These are phyloP conservation scores for Centropus bengalensis DNA, from an alignment of 2,113 vertebrate genomes.

Conservation along the genomic window DNA sequence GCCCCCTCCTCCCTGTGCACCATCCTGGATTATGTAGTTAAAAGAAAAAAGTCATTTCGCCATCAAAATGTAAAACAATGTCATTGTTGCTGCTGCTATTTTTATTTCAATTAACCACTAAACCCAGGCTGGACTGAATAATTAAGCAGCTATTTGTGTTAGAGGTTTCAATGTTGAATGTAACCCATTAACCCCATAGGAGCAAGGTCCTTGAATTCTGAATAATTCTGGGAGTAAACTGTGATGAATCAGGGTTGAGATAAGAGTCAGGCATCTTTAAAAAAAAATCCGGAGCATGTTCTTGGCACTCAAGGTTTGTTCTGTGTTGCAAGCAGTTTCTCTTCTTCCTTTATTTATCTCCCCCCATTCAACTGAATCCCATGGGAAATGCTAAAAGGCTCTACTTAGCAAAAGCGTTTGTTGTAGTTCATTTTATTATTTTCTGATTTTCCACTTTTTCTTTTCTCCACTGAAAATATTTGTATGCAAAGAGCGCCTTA, in stretches of 20 bases:
- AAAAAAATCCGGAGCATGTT: background rate
- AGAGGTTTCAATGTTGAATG: background rate
- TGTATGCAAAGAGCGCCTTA: background rate
- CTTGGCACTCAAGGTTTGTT: background rate
- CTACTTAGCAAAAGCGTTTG: background rate
- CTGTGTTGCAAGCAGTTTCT: conserved; percentile 4
- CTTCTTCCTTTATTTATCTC: background rate
- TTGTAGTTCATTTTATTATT: background rate
- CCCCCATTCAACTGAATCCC: background rate
- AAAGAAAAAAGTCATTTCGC: background rate
- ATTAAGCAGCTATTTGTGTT: conserved; percentile 41
- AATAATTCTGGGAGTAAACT: conserved; percentile 34
- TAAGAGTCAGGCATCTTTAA: conserved; percentile 16
- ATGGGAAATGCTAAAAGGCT: background rate
- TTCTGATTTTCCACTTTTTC: background rate
- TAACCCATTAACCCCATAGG: background rate
- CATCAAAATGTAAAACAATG: background rate
- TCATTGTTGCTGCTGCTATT: background rate
- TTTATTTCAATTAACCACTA: conserved; percentile 16
- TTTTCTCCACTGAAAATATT: background rate
- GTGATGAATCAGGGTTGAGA: conserved; percentile 9
- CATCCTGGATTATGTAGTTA: background rate
- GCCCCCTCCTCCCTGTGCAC: background rate
- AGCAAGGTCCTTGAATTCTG: conserved; percentile 28
- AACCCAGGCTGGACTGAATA: conserved; percentile 24